Base-by-base conservation (phyloP, 2,113 vertebrate species). In the Euleptes europaea region DNA sequence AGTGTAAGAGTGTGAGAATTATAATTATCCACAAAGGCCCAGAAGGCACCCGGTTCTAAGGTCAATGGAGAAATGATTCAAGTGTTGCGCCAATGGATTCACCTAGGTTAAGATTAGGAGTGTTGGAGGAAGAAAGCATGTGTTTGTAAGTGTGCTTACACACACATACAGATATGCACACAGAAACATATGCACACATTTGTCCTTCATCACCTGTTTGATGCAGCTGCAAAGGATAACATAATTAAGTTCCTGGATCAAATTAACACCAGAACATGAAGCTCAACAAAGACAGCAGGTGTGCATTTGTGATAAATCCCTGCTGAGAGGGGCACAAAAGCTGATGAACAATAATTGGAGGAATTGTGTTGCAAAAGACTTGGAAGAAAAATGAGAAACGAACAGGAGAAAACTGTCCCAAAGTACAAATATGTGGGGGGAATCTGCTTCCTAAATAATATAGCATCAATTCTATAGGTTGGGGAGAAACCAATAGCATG, bases 361-460 rank as follows among this genome's bases (percentile, higher is more conserved):
- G 80, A 91, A 90, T 67, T 92, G 86, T 82, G 93, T 91, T 57
- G 80, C 84, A 91, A 89, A 90, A 88, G 85, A 91, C 89, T 89
- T 92, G 87, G 82, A 85, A 85, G 0, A 5, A 90, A 84, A 73
- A 69, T 82, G 91, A 76, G 15, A 49, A 76, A 76, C 3, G 10
- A 31, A 82, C 88, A 88, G 90, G 80, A 78, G 81, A 85, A 90
- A 87, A 89, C 10, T 44, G 17, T 19, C 65, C 88, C 57, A 86
- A 92, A 86, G 2, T 21, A 90, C 91, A 92, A 92, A 93, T 91
- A 92, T 80, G 88, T 84, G 91, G 38, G 26, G 23, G 33, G 8
- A 60, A 51, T 88, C 82, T 92, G 86, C 91, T 93, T 91, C 92
- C 90, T 92, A 93, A 93, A 91, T 86, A 89, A 90, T 80, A 88